A percentile compares a stretch with the other conserved stretches of the same genome.
phyloP scores from a whole-genome alignment of 2,797 vertebrate species.

The Morelia viridis region DNA sequence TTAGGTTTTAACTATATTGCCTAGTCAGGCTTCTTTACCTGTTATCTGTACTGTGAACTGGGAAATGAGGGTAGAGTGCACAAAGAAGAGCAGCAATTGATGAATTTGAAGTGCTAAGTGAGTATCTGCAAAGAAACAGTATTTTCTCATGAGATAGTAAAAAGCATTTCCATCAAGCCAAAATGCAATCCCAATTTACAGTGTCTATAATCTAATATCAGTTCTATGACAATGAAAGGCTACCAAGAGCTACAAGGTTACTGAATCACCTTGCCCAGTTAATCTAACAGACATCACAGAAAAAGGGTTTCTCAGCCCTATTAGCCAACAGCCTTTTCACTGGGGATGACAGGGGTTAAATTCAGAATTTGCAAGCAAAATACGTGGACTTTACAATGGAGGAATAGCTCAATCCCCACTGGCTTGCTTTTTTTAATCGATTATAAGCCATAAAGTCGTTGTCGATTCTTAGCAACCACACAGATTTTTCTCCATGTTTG shows the following conservation, averaged over 20 bases:
- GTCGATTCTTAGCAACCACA: neutral
- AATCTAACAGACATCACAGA: neutral
- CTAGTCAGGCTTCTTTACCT: constrained; percentile 75
- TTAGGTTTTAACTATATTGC: neutral
- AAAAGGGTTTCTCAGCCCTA: neutral
- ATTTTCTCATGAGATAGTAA: neutral
- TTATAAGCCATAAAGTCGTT: neutral
- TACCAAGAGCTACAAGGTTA: neutral
- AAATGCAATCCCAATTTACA: neutral
- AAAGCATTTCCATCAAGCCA: neutral
- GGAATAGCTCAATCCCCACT: neutral
- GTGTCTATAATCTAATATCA: neutral
- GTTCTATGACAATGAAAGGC: neutral
- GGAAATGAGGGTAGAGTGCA: constrained; percentile 96
- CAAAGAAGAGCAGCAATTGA: constrained; percentile 96
- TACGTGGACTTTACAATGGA: no score
- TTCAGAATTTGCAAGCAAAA: neutral
- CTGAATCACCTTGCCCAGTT: neutral
- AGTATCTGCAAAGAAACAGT: constrained; percentile 78
- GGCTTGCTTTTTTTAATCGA: neutral
- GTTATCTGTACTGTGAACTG: constrained; percentile 96
- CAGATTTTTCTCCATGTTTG: neutral
- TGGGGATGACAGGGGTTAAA: neutral
- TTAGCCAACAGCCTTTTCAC: neutral
- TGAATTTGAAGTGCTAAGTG: constrained; percentile 93